These are phyloP conservation scores for Drosophila neotestacea DNA, from an alignment of 2,888 invertebrate genomes.

Conservation along the genomic window DNA sequence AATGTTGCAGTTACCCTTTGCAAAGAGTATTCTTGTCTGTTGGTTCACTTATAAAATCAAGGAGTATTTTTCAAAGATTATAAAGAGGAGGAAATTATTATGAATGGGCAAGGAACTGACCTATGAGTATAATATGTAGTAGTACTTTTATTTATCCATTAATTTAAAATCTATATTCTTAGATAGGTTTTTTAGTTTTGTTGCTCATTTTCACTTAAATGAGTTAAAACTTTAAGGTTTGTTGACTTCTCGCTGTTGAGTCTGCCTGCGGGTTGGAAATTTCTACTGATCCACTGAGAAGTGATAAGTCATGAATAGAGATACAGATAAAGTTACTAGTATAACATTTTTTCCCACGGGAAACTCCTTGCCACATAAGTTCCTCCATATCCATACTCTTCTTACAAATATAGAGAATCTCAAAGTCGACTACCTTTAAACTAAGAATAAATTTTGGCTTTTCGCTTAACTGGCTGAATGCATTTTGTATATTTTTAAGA, in stretches of 20 bases:
- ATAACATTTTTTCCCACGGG: neutral
- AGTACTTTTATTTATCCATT: neutral
- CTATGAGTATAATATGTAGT: neutral
- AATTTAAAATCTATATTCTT: no score
- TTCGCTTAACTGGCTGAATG: slow-evolving; percentile 37
- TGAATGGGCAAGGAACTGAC: neutral
- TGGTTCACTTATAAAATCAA: neutral
- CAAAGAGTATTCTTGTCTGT: neutral
- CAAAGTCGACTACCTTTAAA: neutral
- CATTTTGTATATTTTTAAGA: slow-evolving; percentile 37
- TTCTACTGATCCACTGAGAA: no score
- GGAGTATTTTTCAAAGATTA: neutral
- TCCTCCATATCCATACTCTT: neutral
- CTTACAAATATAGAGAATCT: slow-evolving; percentile 4
- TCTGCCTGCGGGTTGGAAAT: no score
- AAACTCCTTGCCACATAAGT: neutral
- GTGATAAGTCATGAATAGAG: no score
- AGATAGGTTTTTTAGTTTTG: no score
- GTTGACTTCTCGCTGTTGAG: no score
- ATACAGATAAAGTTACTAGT: no score
- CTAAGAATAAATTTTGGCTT: neutral
- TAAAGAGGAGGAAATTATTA: neutral
- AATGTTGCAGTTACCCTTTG: slow-evolving; percentile 43
- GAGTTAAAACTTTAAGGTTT: no score
- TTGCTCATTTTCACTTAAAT: no score